phyloP scores from a whole-genome alignment of 2,888 invertebrate genomes.

The Elmis aenea region DNA sequence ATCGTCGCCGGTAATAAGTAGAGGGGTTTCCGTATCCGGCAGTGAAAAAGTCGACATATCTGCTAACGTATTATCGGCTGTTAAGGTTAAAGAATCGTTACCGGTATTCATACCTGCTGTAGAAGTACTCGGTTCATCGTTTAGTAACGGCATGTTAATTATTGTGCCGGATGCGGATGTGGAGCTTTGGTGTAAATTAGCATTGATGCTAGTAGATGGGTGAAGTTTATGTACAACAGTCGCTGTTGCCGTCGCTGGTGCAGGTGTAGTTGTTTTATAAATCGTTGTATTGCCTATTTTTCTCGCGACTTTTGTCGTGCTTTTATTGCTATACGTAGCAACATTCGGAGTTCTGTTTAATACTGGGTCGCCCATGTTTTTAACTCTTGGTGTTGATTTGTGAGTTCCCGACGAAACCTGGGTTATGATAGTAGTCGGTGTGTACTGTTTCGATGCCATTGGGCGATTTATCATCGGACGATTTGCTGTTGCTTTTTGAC shows the following conservation, averaged over 20 bases:
- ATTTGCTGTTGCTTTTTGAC: slow-evolving; percentile 33
- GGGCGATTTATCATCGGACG: slow-evolving; percentile 20
- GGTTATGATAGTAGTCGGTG: slow-evolving; percentile 11
- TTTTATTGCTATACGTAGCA: slow-evolving; percentile 9
- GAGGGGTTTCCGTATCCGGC: slow-evolving; percentile 53
- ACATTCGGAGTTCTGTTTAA: slow-evolving; percentile 13
- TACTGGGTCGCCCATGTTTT: slow-evolving; percentile 2
- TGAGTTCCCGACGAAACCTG: slow-evolving; percentile 8
- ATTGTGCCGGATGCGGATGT: slow-evolving; percentile 26
- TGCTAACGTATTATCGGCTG: slow-evolving; percentile 24
- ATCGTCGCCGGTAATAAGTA: slow-evolving; percentile 78
- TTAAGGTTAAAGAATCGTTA: slow-evolving; percentile 18
- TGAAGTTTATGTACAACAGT: neutral
- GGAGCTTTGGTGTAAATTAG: slow-evolving; percentile 4
- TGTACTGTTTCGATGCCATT: slow-evolving; percentile 2
- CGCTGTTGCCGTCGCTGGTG: slow-evolving; percentile 1
- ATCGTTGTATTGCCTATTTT: slow-evolving; percentile 35
- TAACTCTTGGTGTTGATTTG: neutral
- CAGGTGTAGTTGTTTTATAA: slow-evolving; percentile 17
- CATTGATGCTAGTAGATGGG: slow-evolving; percentile 3
- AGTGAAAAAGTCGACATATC: slow-evolving; percentile 27
- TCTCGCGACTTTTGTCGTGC: slow-evolving; percentile 21
- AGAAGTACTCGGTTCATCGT: slow-evolving; percentile 40
- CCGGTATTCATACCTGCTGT: slow-evolving; percentile 30
- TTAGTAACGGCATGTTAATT: slow-evolving; percentile 40